Percentiles rank a stretch among this genome's conserved stretches.
These are phyloP conservation scores for Oxygymnocypris stewartii DNA, from an alignment of 2,113 vertebrate genomes.

Conservation along the genomic window DNA sequence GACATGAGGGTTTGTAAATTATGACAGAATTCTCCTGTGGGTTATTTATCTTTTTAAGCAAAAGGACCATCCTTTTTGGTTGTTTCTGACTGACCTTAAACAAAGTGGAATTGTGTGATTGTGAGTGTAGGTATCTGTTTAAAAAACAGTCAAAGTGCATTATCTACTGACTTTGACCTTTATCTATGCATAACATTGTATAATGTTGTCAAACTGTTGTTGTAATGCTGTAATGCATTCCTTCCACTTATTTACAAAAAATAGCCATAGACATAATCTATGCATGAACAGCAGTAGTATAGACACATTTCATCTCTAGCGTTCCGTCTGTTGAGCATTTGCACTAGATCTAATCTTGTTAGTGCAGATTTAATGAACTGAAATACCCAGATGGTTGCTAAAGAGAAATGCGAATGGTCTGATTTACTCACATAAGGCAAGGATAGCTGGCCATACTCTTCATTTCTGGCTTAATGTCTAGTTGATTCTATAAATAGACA, in stretches of 20 bases:
- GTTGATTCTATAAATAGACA: constrained; percentile 59
- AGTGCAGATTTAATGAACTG: constrained; percentile 61
- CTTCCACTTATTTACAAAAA: constrained; percentile 22
- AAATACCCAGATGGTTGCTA: constrained; percentile 57
- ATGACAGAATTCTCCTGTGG: neutral
- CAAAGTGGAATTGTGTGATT: neutral
- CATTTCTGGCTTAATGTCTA: constrained; percentile 53
- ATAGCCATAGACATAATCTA: neutral
- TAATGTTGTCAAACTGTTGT: neutral
- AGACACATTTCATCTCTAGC: constrained; percentile 25
- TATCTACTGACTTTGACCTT: neutral
- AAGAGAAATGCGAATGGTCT: constrained; percentile 57
- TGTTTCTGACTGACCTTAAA: neutral
- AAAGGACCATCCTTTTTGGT: neutral
- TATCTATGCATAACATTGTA: neutral
- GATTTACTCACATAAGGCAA: constrained; percentile 53
- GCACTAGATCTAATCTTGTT: constrained; percentile 56
- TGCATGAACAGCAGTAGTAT: constrained; percentile 13
- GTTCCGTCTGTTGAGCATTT: constrained; percentile 53
- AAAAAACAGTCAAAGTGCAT: neutral
- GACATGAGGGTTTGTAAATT: neutral
- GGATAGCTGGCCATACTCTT: constrained; percentile 40
- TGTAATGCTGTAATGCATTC: neutral
- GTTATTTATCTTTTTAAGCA: neutral
- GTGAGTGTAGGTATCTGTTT: neutral